These are phyloP conservation scores for Bugula neritina DNA, from an alignment of 2,888 invertebrate species.

Conservation along the genomic window DNA sequence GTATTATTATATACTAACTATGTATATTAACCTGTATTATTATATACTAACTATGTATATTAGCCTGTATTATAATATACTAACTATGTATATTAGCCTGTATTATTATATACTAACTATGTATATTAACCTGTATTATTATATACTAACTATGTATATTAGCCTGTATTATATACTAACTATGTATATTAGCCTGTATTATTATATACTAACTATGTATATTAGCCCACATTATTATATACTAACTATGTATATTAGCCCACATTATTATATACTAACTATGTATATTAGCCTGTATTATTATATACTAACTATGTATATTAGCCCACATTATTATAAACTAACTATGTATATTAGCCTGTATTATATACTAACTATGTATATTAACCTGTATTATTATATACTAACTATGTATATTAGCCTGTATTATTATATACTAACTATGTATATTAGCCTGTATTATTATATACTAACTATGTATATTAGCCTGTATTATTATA, in stretches of 20 bases:
- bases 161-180: neutral
- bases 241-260: neutral
- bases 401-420: neutral
- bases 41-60: neutral
- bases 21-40: neutral
- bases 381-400: too few relatives aligned
- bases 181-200: neutral
- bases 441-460: neutral
- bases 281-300: neutral
- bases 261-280: neutral
- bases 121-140: neutral
- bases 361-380: slow-evolving; percentile 1
- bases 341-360: neutral
- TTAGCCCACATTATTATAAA: neutral
- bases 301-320: neutral
- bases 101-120: neutral
- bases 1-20: neutral
- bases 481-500: too few relatives aligned
- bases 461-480: too few relatives aligned
- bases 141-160: neutral
- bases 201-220: neutral
- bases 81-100: neutral
- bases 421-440: neutral
- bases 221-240: neutral
- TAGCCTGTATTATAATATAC: neutral